A percentile compares a stretch with the other conserved stretches of the same genome.
Evolutionary conservation across 2,888 invertebrate species (phyloP).

Genomic region (Drosophila monieri): DNA sequence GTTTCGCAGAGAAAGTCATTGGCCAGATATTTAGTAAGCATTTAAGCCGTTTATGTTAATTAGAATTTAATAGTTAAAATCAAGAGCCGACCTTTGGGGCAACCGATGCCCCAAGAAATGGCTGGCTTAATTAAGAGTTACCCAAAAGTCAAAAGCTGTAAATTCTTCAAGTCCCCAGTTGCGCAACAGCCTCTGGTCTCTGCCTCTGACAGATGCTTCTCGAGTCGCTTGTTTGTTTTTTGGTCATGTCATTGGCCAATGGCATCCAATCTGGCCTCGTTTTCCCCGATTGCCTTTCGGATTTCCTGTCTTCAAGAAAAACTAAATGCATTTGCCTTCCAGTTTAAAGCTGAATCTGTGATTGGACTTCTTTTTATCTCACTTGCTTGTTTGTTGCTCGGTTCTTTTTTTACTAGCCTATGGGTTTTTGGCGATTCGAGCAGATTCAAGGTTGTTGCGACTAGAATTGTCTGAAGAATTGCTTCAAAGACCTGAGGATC

Average conservation of each 20-base stretch:
- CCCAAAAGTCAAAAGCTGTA: constrained; percentile 53
- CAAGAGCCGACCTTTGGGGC: constrained; percentile 13
- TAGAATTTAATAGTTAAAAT: constrained; percentile 61
- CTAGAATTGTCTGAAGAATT: constrained; percentile 6
- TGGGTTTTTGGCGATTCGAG: constrained; percentile 53
- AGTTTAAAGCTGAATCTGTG: constrained; percentile 36
- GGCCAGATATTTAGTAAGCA: constrained; percentile 52
- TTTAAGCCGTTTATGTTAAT: constrained; percentile 65
- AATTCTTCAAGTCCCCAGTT: constrained; percentile 63
- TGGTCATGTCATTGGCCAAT: constrained; percentile 67
- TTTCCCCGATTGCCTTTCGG: constrained; percentile 55
- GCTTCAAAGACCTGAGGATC: constrained; percentile 16
- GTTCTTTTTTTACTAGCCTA: constrained; percentile 21
- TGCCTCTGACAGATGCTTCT: constrained; percentile 29
- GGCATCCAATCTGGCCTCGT: constrained; percentile 67
- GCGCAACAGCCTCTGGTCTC: constrained; percentile 55
- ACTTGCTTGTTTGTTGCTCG: constrained; percentile 14
- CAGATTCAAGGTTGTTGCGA: constrained; percentile 65
- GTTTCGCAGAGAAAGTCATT: constrained; percentile 69
- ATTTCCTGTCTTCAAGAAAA: constrained; percentile 56
- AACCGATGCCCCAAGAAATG: constrained; percentile 15
- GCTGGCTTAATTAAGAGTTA: constrained; percentile 57
- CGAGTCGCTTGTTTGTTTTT: constrained; percentile 35
- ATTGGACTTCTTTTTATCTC: constrained; percentile 27
- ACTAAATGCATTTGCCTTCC: constrained; percentile 36